A percentile compares a stretch with the other conserved stretches of the same genome.
Conservation (phyloP, 2,113 vertebrate genomes). For the Otocyon megalotis region DNA sequence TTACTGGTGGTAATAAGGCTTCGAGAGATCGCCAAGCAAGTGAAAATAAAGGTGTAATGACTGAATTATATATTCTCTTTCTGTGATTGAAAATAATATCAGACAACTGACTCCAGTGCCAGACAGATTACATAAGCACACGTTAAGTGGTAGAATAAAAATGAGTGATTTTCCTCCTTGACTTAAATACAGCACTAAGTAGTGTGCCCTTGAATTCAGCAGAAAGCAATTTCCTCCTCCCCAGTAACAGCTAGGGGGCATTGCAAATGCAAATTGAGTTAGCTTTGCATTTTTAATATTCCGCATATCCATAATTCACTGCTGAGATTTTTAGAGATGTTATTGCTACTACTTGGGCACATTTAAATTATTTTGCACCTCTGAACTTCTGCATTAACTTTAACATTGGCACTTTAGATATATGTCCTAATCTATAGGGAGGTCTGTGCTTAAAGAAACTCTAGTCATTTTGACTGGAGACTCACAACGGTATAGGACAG, state of each 20-base stretch:
- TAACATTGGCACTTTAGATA: constrained; percentile 84
- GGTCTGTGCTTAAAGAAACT: constrained; percentile 35
- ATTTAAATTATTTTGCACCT: constrained; percentile 90
- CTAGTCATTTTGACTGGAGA: background rate
- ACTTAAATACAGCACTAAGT: constrained; percentile 89
- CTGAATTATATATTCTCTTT: constrained; percentile 87
- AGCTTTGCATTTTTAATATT: constrained; percentile 92
- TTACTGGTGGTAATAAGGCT: constrained; percentile 82
- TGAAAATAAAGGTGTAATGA: constrained; percentile 88
- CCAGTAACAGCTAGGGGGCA: constrained; percentile 89
- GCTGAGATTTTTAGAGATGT: constrained; percentile 86
- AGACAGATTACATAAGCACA: constrained; percentile 90
- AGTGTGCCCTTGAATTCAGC: constrained; percentile 89
- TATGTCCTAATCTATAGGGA: constrained; percentile 76
- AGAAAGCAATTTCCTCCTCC: constrained; percentile 90
- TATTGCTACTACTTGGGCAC: constrained; percentile 88
- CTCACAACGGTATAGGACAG: constrained; percentile 36
- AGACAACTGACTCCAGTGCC: constrained; percentile 87
- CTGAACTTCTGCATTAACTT: constrained; percentile 89
- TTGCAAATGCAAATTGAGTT: constrained; percentile 89
- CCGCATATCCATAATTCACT: constrained; percentile 90
- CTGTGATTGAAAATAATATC: constrained; percentile 87
- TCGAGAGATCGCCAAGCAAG: constrained; percentile 73
- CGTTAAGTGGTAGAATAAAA: constrained; percentile 91
- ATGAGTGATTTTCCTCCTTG: constrained; percentile 89